A percentile compares a stretch with the other conserved stretches of the same genome.
These are phyloP conservation scores for Ditula angustiorana DNA, from an alignment of 2,888 invertebrate species.

Conservation along the genomic window DNA sequence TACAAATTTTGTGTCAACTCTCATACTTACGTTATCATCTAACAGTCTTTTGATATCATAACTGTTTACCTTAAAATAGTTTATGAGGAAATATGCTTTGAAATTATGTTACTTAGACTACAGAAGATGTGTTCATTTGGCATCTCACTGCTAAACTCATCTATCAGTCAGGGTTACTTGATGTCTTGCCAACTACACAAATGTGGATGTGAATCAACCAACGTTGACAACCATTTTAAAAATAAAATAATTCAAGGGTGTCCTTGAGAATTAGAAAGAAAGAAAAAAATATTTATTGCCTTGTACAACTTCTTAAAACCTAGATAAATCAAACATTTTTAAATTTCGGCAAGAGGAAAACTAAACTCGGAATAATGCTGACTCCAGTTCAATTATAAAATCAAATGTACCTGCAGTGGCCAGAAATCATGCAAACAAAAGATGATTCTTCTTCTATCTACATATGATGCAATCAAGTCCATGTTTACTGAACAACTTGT, in stretches of 20 bases:
- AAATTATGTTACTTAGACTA: slow-evolving; percentile 3
- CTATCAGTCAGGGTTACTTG: slow-evolving; percentile 63
- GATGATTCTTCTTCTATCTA: no score
- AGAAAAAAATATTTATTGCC: background rate
- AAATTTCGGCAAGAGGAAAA: no score
- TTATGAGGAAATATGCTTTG: background rate
- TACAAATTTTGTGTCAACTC: no score
- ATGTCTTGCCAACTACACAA: slow-evolving; percentile 59
- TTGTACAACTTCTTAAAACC: background rate
- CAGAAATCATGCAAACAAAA: no score
- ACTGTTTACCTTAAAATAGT: background rate
- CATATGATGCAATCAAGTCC: background rate
- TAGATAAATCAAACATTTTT: no score
- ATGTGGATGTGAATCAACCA: slow-evolving; percentile 62
- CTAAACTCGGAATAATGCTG: no score
- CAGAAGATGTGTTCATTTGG: slow-evolving; percentile 25
- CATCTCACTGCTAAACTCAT: slow-evolving; percentile 36
- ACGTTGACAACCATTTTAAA: slow-evolving; percentile 59
- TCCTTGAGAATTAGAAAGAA: background rate
- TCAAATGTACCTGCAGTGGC: no score
- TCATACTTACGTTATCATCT: no score
- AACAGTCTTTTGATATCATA: no score
- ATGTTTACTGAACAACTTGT: background rate
- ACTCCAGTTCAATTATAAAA: no score
- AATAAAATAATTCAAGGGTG: slow-evolving; percentile 48